Evolutionary conservation across 2,888 invertebrate species (phyloP).

Genomic region (Luperina testacea): DNA sequence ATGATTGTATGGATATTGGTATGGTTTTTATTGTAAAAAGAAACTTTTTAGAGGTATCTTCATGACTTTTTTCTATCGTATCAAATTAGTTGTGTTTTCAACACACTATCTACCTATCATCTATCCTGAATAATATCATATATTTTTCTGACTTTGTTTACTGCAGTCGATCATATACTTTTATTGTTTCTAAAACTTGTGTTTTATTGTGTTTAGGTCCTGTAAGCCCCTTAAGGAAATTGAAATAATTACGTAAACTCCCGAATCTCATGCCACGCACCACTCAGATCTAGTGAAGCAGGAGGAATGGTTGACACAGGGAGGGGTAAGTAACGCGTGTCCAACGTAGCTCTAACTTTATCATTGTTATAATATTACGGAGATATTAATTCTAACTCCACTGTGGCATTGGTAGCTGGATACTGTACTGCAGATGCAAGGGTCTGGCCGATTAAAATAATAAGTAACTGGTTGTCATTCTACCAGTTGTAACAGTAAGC

Average conservation of each 20-base stretch:
- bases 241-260: not conserved
- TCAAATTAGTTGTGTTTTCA: no score
- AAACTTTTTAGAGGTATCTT: no score
- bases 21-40: no score
- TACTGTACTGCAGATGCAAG: constrained; percentile 10
- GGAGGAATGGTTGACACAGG: constrained; percentile 47
- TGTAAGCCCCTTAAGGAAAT: no score
- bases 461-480: not conserved
- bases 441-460: not conserved
- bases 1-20: no score
- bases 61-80: no score
- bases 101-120: no score
- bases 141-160: no score
- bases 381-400: constrained; percentile 30
- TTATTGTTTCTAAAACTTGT: no score
- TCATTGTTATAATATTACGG: constrained; percentile 44
- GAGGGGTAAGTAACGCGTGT: constrained; percentile 44
- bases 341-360: constrained; percentile 49
- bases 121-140: no score
- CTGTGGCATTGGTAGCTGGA: not conserved
- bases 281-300: constrained; percentile 17
- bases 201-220: no score
- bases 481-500: not conserved
- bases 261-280: constrained; percentile 3
- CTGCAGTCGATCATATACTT: no score